These are phyloP conservation scores for Halictus rubicundus DNA, from an alignment of 1,140 invertebrate genomes.

Conservation along the genomic window DNA sequence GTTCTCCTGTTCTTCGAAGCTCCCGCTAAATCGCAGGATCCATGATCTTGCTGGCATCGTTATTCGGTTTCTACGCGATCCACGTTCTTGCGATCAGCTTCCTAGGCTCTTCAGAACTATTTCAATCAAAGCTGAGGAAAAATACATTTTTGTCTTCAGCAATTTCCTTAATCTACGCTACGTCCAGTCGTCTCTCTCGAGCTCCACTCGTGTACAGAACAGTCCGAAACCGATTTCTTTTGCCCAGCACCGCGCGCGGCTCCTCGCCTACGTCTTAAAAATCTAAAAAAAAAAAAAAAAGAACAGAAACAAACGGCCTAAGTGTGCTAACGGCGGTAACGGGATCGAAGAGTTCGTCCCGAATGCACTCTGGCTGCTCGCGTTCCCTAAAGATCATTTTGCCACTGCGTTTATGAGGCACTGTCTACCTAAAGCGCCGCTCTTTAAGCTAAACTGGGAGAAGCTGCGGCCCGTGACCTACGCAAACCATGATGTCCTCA, in stretches of 20 bases:
- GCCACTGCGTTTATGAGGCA: constrained; percentile 12
- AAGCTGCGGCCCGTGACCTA: not conserved
- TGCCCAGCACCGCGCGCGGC: constrained; percentile 19
- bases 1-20: no score
- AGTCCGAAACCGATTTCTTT: no score
- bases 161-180: not conserved
- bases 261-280: not conserved
- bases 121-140: not conserved
- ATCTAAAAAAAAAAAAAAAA: constrained; percentile 19
- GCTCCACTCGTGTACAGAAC: not conserved
- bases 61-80: no score
- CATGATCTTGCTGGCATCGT: no score
- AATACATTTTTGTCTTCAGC: not conserved
- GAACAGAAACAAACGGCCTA: not conserved
- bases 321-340: constrained; percentile 8
- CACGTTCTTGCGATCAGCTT: no score
- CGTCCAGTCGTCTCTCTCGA: not conserved
- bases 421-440: constrained; percentile 30
- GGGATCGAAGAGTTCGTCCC: constrained; percentile 14
- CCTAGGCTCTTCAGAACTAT: not conserved
- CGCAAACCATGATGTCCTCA: constrained; percentile 1
- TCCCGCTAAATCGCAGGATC: no score
- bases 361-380: constrained; percentile 13
- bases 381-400: constrained; percentile 20
- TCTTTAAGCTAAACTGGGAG: constrained; percentile 30